These are phyloP conservation scores for Drosophila quinaria DNA, from an alignment of 2,888 invertebrate species.

Conservation along the genomic window DNA sequence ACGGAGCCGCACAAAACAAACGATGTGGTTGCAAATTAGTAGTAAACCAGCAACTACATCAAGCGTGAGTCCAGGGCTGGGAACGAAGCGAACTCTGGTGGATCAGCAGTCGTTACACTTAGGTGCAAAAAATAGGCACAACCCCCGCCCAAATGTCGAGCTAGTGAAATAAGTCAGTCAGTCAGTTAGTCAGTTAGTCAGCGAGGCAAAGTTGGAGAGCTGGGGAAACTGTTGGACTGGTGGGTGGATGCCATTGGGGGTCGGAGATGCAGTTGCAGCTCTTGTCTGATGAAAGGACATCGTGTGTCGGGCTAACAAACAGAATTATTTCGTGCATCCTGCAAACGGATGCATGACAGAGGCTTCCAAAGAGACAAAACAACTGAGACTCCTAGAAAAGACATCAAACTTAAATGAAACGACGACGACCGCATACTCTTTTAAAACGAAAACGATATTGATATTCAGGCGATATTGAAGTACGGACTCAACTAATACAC, in stretches of 20 bases:
- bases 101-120: slow-evolving; percentile 43
- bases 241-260: slow-evolving; percentile 10
- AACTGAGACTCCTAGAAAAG: slow-evolving; percentile 30
- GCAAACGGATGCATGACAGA: slow-evolving; percentile 77
- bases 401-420: background rate
- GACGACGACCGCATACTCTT: slow-evolving; percentile 26
- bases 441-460: no score
- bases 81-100: slow-evolving; percentile 20
- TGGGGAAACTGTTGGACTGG: background rate
- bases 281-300: slow-evolving; percentile 65
- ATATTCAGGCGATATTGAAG: no score
- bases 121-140: slow-evolving; percentile 62
- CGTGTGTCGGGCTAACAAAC: slow-evolving; percentile 69
- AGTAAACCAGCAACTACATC: slow-evolving; percentile 81
- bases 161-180: slow-evolving; percentile 66
- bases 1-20: slow-evolving; percentile 72
- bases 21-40: slow-evolving; percentile 81
- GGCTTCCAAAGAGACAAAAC: slow-evolving; percentile 39
- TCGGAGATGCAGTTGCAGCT: slow-evolving; percentile 40
- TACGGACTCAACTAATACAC: no score
- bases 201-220: background rate
- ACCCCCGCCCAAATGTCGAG: slow-evolving; percentile 6
- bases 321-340: slow-evolving; percentile 81
- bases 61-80: slow-evolving; percentile 60
- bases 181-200: slow-evolving; percentile 56